Conservation (phyloP, 2,797 vertebrate species). For the Rhadinocentrus ornatus region DNA sequence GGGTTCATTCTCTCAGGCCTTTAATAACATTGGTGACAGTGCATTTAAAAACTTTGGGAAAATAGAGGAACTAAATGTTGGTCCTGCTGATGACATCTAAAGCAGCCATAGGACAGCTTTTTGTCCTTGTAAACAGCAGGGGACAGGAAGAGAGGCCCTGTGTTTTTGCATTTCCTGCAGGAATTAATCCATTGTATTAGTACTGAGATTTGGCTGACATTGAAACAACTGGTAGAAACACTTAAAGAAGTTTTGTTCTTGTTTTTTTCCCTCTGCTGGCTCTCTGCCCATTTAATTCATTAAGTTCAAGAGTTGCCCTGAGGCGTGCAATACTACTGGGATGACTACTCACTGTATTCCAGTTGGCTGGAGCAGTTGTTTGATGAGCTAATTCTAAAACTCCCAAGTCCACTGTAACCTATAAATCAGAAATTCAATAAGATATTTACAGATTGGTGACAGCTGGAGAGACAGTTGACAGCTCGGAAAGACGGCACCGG, state of each 20-base stretch:
- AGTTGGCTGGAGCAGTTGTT: conserved; percentile 31
- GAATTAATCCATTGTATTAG: conserved; percentile 50
- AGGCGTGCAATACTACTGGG: conserved; percentile 2
- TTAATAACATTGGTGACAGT: conserved; percentile 18
- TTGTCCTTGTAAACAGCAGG: conserved; percentile 47
- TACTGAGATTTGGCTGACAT: conserved; percentile 63
- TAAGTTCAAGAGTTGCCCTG: conserved; percentile 54
- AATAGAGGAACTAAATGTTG: conserved; percentile 20
- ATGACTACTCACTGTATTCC: conserved; percentile 53
- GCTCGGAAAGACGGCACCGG: too few species aligned
- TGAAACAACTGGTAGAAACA: conserved; percentile 43
- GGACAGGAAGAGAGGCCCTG: conserved; percentile 14
- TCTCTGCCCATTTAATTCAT: conserved; percentile 71
- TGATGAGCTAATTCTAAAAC: conserved; percentile 23
- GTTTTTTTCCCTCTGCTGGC: conserved; percentile 49
- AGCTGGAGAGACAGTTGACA: too few species aligned
- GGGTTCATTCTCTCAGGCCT: conserved; percentile 38
- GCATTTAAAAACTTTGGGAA: conserved; percentile 23
- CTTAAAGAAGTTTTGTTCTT: conserved; percentile 32
- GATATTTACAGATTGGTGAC: too few species aligned
- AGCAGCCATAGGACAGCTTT: conserved; percentile 24
- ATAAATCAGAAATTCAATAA: not conserved
- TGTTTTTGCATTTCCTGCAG: conserved; percentile 46
- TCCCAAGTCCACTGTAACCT: conserved; percentile 4
- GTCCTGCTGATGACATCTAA: conserved; percentile 53